These are phyloP conservation scores for Myotis daubentonii DNA, from an alignment of 2,797 vertebrate species.

Conservation along the genomic window DNA sequence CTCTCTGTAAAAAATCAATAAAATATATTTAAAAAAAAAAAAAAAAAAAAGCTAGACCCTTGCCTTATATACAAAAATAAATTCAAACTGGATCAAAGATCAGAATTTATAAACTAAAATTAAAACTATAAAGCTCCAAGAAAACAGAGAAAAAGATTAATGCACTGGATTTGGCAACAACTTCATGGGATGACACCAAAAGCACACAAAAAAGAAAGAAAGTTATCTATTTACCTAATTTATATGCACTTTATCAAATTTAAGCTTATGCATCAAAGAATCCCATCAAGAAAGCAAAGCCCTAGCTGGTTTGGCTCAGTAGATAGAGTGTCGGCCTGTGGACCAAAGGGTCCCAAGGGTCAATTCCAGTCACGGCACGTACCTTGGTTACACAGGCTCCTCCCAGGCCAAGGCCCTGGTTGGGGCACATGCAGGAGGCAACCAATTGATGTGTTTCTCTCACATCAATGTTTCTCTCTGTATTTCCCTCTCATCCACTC, in stretches of 20 bases:
- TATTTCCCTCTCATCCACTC: too few relatives aligned
- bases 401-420: too few relatives aligned
- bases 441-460: too few relatives aligned
- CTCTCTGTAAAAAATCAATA: too few relatives aligned
- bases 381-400: too few relatives aligned
- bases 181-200: background rate
- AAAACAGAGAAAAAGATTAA: background rate
- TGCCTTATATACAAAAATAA: background rate
- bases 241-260: background rate
- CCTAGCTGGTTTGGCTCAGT: too few relatives aligned
- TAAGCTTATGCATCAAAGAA: background rate
- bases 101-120: background rate
- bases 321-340: too few relatives aligned
- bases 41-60: background rate
- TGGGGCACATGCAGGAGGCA: too few relatives aligned
- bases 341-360: too few relatives aligned
- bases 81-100: conserved; percentile 17
- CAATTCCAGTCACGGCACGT: too few relatives aligned
- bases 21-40: too few relatives aligned
- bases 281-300: background rate
- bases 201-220: background rate
- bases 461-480: too few relatives aligned
- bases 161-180: background rate
- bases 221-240: background rate
- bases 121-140: background rate